Evolutionary conservation across 2,797 vertebrate genomes (phyloP).

Genomic region (Labeo calbasu): DNA sequence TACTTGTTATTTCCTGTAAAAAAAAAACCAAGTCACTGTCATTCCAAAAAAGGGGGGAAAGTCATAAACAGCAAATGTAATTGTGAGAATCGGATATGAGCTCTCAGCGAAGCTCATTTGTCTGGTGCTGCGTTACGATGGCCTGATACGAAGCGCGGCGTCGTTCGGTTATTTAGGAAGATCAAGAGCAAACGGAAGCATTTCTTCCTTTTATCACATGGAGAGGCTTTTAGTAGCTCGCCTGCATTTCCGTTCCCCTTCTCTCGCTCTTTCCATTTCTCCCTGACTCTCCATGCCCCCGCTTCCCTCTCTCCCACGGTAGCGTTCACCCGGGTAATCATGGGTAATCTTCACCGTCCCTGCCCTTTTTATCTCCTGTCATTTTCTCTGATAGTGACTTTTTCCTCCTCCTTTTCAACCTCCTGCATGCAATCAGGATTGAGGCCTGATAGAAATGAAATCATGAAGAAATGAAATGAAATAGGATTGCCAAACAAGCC

Average conservation of each 20-base stretch:
- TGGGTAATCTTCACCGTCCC: conserved; percentile 69
- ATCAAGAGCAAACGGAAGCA: conserved; percentile 45
- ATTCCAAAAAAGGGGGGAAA: conserved; percentile 1
- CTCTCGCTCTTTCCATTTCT: conserved; percentile 53
- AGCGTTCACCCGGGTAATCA: conserved; percentile 65
- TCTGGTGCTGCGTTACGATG: conserved; percentile 26
- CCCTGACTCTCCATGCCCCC: conserved; percentile 34
- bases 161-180: conserved; percentile 32
- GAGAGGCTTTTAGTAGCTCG: conserved; percentile 53
- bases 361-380: conserved; percentile 70
- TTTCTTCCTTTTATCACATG: conserved; percentile 41
- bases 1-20: conserved; percentile 48
- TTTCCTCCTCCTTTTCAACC: conserved; percentile 43
- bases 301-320: conserved; percentile 63
- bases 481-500: conserved; percentile 36
- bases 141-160: background rate
- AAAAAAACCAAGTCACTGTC: conserved; percentile 19
- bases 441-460: conserved; percentile 43
- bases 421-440: conserved; percentile 17
- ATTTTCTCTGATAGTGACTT: conserved; percentile 65
- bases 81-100: conserved; percentile 35
- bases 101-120: conserved; percentile 31
- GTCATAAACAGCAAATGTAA: conserved; percentile 32
- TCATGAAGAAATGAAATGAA: conserved; percentile 47
- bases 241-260: conserved; percentile 11